These are phyloP conservation scores for Tenualosa ilisha DNA, from an alignment of 2,797 vertebrate genomes.

Conservation along the genomic window DNA sequence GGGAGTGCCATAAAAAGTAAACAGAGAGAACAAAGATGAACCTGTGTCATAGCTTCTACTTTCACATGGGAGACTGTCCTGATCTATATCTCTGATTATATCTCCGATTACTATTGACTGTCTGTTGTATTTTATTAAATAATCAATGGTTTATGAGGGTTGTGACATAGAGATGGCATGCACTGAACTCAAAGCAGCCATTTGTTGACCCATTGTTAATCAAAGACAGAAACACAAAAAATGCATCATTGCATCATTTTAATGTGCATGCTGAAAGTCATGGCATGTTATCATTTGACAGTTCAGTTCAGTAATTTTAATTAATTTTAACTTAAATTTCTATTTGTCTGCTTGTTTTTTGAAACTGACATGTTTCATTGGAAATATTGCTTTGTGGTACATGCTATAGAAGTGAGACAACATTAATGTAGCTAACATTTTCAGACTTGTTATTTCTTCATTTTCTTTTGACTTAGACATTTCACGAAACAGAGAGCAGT, in stretches of 20 bases:
- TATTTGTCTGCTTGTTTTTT: no score
- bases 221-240: constrained; percentile 54
- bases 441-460: neutral
- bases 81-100: constrained; percentile 69
- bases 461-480: constrained; percentile 26
- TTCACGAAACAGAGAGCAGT: constrained; percentile 54
- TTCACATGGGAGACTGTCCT: constrained; percentile 74
- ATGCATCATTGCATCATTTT: constrained; percentile 80
- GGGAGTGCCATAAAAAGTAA: neutral
- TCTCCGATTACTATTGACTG: constrained; percentile 83
- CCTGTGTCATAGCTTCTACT: constrained; percentile 51
- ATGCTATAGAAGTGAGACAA: neutral
- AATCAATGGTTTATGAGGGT: constrained; percentile 85
- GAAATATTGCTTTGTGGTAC: neutral
- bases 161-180: constrained; percentile 73
- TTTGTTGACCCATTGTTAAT: constrained; percentile 79
- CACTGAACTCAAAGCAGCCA: constrained; percentile 69
- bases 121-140: constrained; percentile 84
- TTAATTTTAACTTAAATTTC: no score
- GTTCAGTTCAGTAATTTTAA: no score
- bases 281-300: neutral
- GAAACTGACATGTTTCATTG: no score
- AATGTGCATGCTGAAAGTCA: neutral
- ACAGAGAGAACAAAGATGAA: constrained; percentile 45
- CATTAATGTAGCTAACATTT: neutral